Evolutionary conservation across 2,888 invertebrate genomes (phyloP).

Genomic region (Schizaphis graminum): DNA sequence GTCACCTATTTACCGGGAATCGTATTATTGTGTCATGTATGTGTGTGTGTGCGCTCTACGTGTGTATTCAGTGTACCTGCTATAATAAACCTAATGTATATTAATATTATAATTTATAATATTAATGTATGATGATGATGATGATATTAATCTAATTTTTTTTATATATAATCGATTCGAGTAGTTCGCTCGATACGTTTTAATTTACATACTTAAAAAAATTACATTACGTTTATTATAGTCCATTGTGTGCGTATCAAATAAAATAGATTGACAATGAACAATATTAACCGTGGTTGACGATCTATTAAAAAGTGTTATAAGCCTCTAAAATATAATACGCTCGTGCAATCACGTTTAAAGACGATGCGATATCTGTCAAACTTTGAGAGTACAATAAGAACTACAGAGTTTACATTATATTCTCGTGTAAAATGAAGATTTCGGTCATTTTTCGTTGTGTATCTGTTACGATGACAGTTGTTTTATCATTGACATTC

Average conservation of each 20-base stretch:
- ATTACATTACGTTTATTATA: too few species aligned
- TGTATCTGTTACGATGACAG: neutral
- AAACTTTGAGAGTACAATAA: neutral
- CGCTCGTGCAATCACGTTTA: neutral
- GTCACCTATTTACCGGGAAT: neutral
- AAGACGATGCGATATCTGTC: neutral
- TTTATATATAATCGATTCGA: neutral
- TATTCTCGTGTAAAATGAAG: neutral
- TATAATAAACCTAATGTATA: neutral
- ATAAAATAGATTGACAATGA: neutral
- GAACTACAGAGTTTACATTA: neutral
- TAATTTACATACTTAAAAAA: too few species aligned
- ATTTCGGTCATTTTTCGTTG: neutral
- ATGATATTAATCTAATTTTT: neutral
- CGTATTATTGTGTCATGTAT: neutral
- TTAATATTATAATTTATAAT: neutral
- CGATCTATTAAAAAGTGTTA: neutral
- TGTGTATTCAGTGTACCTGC: too few species aligned
- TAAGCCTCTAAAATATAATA: neutral
- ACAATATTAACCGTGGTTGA: neutral
- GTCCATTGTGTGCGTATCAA: neutral
- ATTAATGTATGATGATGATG: neutral
- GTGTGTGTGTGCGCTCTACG: too few species aligned
- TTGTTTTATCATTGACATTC: neutral
- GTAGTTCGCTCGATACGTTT: too few species aligned